These are phyloP conservation scores for Enteromius viviparus DNA, from an alignment of 2,797 vertebrate species.

Conservation along the genomic window DNA sequence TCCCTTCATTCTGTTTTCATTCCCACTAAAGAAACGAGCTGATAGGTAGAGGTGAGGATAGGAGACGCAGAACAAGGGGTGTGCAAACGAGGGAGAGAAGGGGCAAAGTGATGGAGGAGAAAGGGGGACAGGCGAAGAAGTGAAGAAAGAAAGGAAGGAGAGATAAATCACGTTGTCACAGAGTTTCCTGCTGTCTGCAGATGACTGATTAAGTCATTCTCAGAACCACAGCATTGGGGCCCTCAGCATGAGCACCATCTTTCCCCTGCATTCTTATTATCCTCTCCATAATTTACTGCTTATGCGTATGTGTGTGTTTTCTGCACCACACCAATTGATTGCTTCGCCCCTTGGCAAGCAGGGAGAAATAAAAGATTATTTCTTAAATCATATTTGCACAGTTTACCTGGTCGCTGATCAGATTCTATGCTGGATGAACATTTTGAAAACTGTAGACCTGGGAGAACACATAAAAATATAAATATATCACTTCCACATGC, in stretches of 20 bases:
- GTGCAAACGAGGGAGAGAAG: slow-evolving; percentile 31
- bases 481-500: neutral
- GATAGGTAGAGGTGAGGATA: slow-evolving; percentile 14
- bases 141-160: slow-evolving; percentile 48
- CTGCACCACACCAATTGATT: slow-evolving; percentile 40
- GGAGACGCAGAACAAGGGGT: neutral
- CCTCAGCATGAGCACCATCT: slow-evolving; percentile 55
- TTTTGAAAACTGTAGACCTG: slow-evolving; percentile 4
- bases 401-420: slow-evolving; percentile 47
- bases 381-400: slow-evolving; percentile 50
- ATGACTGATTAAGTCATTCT: slow-evolving; percentile 82
- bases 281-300: slow-evolving; percentile 50
- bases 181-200: slow-evolving; percentile 73
- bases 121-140: slow-evolving; percentile 37
- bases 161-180: slow-evolving; percentile 72
- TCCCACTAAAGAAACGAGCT: slow-evolving; percentile 13
- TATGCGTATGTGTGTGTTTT: slow-evolving; percentile 27
- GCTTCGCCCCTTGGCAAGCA: slow-evolving; percentile 31
- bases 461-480: neutral
- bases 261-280: slow-evolving; percentile 57
- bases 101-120: slow-evolving; percentile 27
- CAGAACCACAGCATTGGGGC: slow-evolving; percentile 61
- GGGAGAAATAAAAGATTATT: slow-evolving; percentile 44
- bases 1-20: slow-evolving; percentile 9
- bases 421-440: neutral